Percentiles rank a stretch among this genome's conserved stretches.
These are phyloP conservation scores for Ophion ellenae DNA, from an alignment of 2,888 invertebrate species.

Conservation along the genomic window DNA sequence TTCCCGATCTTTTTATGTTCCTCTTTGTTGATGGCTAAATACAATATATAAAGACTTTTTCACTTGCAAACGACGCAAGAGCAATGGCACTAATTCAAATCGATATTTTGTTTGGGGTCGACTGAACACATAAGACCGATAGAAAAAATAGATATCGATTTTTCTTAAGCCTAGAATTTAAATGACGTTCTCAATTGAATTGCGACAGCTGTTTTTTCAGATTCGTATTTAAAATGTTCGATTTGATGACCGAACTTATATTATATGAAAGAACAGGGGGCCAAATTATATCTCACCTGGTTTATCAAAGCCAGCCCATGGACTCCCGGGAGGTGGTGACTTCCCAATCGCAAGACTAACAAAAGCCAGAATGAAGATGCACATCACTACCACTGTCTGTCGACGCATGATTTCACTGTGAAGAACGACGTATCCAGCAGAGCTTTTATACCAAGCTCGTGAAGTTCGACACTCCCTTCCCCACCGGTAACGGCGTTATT, in stretches of 20 bases:
- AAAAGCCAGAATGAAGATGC: constrained; percentile 68
- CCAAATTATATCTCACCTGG: constrained; percentile 39
- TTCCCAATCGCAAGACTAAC: constrained; percentile 68
- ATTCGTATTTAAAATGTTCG: neutral
- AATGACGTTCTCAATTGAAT: neutral
- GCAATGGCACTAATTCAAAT: too few relatives aligned
- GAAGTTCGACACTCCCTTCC: neutral
- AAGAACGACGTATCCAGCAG: constrained; percentile 6
- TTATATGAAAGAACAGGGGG: neutral
- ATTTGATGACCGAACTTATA: neutral
- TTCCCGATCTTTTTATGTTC: neutral
- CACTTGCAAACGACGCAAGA: too few relatives aligned
- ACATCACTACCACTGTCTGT: constrained; percentile 68
- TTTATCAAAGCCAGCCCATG: constrained; percentile 69
- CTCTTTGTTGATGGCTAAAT: neutral
- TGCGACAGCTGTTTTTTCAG: neutral
- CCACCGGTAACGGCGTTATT: neutral
- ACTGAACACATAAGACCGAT: too few relatives aligned
- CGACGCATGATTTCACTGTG: constrained; percentile 73
- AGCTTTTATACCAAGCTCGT: constrained; percentile 72
- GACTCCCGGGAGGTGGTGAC: constrained; percentile 71
- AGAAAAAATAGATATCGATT: too few relatives aligned
- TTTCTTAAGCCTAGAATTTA: too few relatives aligned
- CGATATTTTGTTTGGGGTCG: too few relatives aligned
- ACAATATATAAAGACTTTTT: too few relatives aligned